Evolutionary conservation across 1,140 invertebrate genomes (phyloP), one percentile per base, ranked within the genome.

Genomic region (Metaphire vulgaris): DNA sequence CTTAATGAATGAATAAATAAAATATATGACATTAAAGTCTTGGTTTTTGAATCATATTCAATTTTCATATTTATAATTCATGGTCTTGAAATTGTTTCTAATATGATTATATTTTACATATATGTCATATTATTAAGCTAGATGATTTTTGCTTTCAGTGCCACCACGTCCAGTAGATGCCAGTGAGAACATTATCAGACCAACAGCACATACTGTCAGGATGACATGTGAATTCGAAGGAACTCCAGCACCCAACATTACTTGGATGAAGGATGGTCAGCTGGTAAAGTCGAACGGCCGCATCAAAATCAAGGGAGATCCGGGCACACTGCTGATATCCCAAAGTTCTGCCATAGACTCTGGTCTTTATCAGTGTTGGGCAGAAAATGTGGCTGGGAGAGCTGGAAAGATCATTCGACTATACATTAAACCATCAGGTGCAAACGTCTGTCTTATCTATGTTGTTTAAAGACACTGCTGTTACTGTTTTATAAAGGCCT

Each of bases 291-390:
- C 33, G 26, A 64, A 74, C 1, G 72, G 72, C n/a, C 72, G 33
- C 28, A 64, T 74, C 33, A 72, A 21, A 12, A 21, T 56, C 41
- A 56, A 56, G 41, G n/a, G n/a, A n/a, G 41, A 56, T 56, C 41
- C 41, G 6, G 41, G 21, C 21, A 56, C 41, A 6, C 41, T 56
- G 21, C 41, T 56, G 6, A 56, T 56, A 6, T 56, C 41, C 21
- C 41, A 56, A 21, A 21, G 41, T 21, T 2, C 32, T 12, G 6
- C 34, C 32, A 56, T 21, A 6, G 72, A 74, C 41, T 74, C 72
- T 15, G 72, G 72, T 15, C 72, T 74, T 41, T 74, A 74, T 31
- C 72, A 74, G 72, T 74, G 72, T 41, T 34, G 33, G n/a, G 72
- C 33, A 15, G n/a, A 74, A 31, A 74, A 74, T 41, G 64, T 6